Conservation (phyloP, 2,797 vertebrate genomes). For the Muscicapa comitata region DNA sequence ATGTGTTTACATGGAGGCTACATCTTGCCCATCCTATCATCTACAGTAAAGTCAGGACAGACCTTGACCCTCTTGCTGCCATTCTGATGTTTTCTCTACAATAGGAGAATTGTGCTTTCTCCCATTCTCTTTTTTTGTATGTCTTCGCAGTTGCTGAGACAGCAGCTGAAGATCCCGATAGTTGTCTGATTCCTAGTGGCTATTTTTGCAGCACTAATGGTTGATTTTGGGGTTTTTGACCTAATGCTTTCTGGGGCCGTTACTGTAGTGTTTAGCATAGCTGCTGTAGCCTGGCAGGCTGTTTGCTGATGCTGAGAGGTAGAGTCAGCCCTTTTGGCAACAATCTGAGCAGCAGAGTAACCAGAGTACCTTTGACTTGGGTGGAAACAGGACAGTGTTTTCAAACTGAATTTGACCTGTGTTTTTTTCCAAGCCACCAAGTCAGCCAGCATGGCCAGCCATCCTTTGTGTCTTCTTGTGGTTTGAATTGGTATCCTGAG, state of each 20-base stretch:
- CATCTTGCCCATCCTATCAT: background rate
- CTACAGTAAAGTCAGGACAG: background rate
- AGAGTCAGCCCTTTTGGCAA: background rate
- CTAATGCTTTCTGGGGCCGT: background rate
- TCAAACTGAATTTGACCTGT: rapidly evolving
- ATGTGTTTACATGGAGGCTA: background rate
- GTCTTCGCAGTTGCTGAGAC: background rate
- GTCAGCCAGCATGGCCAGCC: too few species aligned
- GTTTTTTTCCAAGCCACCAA: background rate
- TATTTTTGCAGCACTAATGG: background rate
- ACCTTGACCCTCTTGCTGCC: background rate
- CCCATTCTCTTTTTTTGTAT: background rate
- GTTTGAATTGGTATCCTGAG: background rate
- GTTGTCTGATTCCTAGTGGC: background rate
- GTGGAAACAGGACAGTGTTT: background rate
- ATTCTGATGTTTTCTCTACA: background rate
- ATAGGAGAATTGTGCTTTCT: background rate
- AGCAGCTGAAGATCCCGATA: background rate
- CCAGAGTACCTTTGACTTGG: rapidly evolving
- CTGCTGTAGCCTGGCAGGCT: background rate
- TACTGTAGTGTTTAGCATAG: rapidly evolving
- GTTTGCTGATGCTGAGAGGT: background rate
- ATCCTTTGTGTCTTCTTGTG: rapidly evolving
- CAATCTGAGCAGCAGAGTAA: background rate
- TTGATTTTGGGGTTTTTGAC: background rate